Conservation (phyloP, 2,113 vertebrate species). For the Plotosus lineatus region DNA sequence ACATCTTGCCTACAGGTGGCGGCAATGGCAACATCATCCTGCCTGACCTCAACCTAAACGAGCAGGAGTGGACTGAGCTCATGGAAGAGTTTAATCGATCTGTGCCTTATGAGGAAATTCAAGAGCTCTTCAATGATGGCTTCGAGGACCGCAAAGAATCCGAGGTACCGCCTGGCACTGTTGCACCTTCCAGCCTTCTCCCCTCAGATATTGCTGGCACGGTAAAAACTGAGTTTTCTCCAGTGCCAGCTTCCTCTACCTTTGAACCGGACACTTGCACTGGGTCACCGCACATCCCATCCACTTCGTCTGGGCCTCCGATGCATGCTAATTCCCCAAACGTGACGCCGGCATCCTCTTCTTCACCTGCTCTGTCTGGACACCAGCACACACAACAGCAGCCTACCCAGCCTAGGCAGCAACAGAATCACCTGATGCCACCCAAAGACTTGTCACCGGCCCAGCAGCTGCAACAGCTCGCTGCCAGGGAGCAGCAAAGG, state of each 20-base stretch:
- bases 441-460: slow-evolving; percentile 82
- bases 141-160: slow-evolving; percentile 93
- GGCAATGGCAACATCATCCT: slow-evolving; percentile 83
- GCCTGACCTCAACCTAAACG: slow-evolving; percentile 94
- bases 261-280: slow-evolving; percentile 86
- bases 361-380: slow-evolving; percentile 74
- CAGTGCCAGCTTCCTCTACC: slow-evolving; percentile 67
- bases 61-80: slow-evolving; percentile 97
- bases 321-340: slow-evolving; percentile 80
- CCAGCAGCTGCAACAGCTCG: slow-evolving; percentile 81
- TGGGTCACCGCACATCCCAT: slow-evolving; percentile 83
- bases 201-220: slow-evolving; percentile 77
- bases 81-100: slow-evolving; percentile 96
- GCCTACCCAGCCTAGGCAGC: slow-evolving; percentile 68
- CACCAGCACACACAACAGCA: slow-evolving; percentile 69
- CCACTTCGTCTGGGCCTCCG: slow-evolving; percentile 79
- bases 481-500: slow-evolving; percentile 85
- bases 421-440: slow-evolving; percentile 70
- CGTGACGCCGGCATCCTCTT: slow-evolving; percentile 67
- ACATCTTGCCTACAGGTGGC: slow-evolving; percentile 80
- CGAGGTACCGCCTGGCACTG: slow-evolving; percentile 66
- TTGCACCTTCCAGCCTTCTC: slow-evolving; percentile 59
- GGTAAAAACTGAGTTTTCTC: slow-evolving; percentile 88
- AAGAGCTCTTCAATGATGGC: slow-evolving; percentile 94
- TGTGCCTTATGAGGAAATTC: slow-evolving; percentile 92